A percentile compares a stretch with the other conserved stretches of the same genome.
These are phyloP conservation scores for Saguinus midas DNA, from an alignment of 2,113 vertebrate species.

Conservation along the genomic window DNA sequence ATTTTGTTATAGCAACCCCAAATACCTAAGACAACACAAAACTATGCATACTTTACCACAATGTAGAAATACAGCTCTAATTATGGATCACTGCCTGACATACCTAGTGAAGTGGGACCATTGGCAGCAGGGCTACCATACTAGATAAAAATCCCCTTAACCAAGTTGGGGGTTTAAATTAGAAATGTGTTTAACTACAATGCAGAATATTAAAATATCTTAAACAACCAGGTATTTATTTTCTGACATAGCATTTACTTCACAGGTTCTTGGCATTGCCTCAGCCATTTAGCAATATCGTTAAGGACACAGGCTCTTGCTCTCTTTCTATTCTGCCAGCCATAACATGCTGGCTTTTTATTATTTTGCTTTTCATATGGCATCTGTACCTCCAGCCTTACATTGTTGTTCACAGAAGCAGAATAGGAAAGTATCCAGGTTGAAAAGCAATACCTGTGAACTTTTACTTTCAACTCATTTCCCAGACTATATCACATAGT, in stretches of 20 bases:
- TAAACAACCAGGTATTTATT: background rate
- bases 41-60: background rate
- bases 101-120: background rate
- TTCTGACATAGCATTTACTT: background rate
- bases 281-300: background rate
- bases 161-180: background rate
- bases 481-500: background rate
- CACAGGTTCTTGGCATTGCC: background rate
- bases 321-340: background rate
- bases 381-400: background rate
- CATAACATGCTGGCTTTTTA: background rate
- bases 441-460: background rate
- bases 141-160: background rate
- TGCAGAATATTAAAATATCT: background rate
- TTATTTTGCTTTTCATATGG: background rate
- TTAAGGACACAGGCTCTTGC: background rate
- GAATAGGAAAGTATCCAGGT: background rate
- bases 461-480: background rate
- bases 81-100: background rate
- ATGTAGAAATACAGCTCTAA: background rate
- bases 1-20: background rate
- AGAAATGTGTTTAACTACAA: background rate
- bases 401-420: background rate
- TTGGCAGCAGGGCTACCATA: background rate
- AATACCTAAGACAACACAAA: background rate